Conservation (phyloP, 2,888 invertebrate genomes). For the Odontocolon sp. region DNA sequence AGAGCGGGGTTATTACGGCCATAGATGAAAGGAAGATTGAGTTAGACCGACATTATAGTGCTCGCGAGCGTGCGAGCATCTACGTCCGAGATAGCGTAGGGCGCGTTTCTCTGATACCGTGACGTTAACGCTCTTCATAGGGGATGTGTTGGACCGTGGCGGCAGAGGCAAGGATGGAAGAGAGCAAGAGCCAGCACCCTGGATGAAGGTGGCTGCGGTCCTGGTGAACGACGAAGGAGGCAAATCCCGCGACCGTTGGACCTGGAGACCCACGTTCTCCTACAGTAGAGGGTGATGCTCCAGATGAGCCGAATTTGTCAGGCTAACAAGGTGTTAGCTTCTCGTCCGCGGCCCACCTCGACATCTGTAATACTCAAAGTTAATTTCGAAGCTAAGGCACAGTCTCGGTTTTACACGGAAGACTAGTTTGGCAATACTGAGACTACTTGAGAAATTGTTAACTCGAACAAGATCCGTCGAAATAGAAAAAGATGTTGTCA, state of each 20-base stretch:
- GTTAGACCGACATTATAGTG: slow-evolving; percentile 64
- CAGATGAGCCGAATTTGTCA: slow-evolving; percentile 77
- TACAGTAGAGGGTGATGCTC: slow-evolving; percentile 51
- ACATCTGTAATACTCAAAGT: slow-evolving; percentile 78
- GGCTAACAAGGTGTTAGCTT: slow-evolving; percentile 79
- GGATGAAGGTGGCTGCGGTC: not conserved
- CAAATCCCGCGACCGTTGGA: slow-evolving; percentile 27
- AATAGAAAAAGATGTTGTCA: not conserved
- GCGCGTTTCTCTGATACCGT: slow-evolving; percentile 58
- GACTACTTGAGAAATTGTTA: too few relatives aligned
- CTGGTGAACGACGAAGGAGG: slow-evolving; percentile 26
- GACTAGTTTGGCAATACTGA: slow-evolving; percentile 2
- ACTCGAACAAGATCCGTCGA: not conserved
- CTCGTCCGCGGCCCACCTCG: slow-evolving; percentile 71
- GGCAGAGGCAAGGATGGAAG: not conserved
- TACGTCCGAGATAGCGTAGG: slow-evolving; percentile 53
- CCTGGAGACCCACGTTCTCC: slow-evolving; percentile 3
- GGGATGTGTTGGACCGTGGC: slow-evolving; percentile 7
- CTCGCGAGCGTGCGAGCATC: slow-evolving; percentile 43
- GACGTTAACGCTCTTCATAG: slow-evolving; percentile 9
- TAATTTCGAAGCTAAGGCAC: slow-evolving; percentile 69
- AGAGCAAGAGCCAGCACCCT: slow-evolving; percentile 1
- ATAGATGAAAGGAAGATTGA: slow-evolving; percentile 71
- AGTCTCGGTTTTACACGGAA: slow-evolving; percentile 30
- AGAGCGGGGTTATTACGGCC: slow-evolving; percentile 65